These are phyloP conservation scores for Anorthoa munda DNA, from an alignment of 2,888 invertebrate species.

Conservation along the genomic window DNA sequence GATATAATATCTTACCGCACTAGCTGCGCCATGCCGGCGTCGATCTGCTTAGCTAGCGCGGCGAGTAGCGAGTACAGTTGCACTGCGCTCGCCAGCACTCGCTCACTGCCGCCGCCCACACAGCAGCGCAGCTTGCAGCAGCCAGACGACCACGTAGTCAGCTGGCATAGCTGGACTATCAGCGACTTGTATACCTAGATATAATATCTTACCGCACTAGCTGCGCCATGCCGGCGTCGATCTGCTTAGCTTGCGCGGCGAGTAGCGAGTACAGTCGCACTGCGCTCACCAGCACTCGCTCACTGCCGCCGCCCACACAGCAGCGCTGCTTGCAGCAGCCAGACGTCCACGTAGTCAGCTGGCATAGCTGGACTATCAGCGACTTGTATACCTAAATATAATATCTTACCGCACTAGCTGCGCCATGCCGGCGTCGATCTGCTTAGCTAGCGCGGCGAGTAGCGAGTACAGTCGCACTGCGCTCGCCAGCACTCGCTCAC, in stretches of 20 bases:
- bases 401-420: constrained; percentile 69
- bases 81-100: constrained; percentile 73
- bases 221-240: constrained; percentile 69
- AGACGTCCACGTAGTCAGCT: constrained; percentile 72
- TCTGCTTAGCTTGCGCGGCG: constrained; percentile 71
- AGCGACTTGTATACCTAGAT: constrained; percentile 78
- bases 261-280: constrained; percentile 78
- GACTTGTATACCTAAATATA: no score
- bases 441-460: constrained; percentile 73
- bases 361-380: constrained; percentile 79
- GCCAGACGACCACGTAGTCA: constrained; percentile 70
- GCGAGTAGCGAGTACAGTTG: constrained; percentile 77
- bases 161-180: constrained; percentile 80
- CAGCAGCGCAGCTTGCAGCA: constrained; percentile 75
- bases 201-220: constrained; percentile 69
- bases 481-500: constrained; percentile 74
- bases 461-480: constrained; percentile 77
- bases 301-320: constrained; percentile 77
- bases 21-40: constrained; percentile 64
- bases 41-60: constrained; percentile 73
- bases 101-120: constrained; percentile 78
- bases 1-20: constrained; percentile 71
- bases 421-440: constrained; percentile 70
- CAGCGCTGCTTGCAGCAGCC: constrained; percentile 74
- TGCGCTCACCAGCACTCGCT: constrained; percentile 73